Conservation (phyloP, 1,140 invertebrate species). For the Panagrolaimus sp. region DNA sequence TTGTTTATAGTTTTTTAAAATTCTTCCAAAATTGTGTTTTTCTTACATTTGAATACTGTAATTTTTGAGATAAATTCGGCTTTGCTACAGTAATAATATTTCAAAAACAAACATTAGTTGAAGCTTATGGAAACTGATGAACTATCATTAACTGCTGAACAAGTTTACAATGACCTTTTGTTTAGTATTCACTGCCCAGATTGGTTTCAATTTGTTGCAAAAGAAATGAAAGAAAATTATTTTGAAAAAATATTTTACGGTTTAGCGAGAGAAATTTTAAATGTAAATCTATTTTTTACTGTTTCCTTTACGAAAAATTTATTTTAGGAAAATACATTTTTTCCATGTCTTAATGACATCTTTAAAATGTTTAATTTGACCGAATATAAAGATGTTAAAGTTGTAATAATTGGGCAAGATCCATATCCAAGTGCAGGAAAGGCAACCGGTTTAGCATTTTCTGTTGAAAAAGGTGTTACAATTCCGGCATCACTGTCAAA, state of each 20-base stretch:
- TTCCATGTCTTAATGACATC: neutral
- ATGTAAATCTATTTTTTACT: neutral
- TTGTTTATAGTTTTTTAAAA: too few species aligned
- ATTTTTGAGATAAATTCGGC: neutral
- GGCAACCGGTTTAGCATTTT: conserved; percentile 3
- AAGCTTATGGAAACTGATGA: neutral
- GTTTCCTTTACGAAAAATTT: neutral
- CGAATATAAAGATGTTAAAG: neutral
- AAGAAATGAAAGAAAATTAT: conserved; percentile 3
- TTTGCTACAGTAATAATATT: neutral
- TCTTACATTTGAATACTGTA: too few species aligned
- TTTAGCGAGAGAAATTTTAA: neutral
- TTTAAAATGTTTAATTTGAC: neutral
- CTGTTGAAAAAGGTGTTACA: neutral
- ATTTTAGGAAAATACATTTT: conserved; percentile 6
- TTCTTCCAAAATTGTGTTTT: too few species aligned
- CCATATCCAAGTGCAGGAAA: neutral
- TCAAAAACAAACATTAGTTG: neutral
- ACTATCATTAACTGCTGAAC: neutral
- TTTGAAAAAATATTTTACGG: neutral
- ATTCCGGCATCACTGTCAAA: neutral
- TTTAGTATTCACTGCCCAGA: neutral
- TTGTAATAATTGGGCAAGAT: conserved; percentile 7
- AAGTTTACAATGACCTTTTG: conserved; percentile 8
- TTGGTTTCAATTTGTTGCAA: neutral